Conservation (phyloP, 2,888 invertebrate species). For the Cataglyphis albicans region DNA sequence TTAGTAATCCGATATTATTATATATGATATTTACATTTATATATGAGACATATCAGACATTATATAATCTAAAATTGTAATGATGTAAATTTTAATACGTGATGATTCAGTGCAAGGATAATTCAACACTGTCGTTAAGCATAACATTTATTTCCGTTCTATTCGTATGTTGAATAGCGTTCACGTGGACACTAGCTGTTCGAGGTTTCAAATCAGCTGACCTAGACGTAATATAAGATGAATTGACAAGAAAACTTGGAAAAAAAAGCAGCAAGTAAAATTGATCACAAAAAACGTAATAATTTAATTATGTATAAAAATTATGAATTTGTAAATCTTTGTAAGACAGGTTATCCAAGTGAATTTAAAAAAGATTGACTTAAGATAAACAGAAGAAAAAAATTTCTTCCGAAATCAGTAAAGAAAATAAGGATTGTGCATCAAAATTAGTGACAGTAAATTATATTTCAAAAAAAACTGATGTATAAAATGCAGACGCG, state of each 20-base stretch:
- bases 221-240: neutral
- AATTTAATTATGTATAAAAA: neutral
- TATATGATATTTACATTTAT: neutral
- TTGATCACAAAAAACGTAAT: neutral
- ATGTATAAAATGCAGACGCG: neutral
- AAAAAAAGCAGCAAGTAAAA: neutral
- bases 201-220: neutral
- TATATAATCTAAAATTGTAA: neutral
- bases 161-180: neutral
- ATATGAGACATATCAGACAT: neutral
- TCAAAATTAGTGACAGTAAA: neutral
- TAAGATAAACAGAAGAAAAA: neutral
- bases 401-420: neutral
- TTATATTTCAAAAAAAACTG: neutral
- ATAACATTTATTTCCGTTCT: neutral
- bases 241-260: neutral
- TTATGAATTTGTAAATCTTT: neutral
- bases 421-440: neutral
- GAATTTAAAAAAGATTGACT: neutral
- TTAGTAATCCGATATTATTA: slow-evolving; percentile 18
- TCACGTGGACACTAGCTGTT: neutral
- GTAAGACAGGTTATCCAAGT: neutral
- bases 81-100: neutral
- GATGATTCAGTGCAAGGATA: neutral
- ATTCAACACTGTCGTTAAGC: slow-evolving; percentile 3